Conservation (phyloP, 2,888 invertebrate species). For the Polylopha cassiicola region DNA sequence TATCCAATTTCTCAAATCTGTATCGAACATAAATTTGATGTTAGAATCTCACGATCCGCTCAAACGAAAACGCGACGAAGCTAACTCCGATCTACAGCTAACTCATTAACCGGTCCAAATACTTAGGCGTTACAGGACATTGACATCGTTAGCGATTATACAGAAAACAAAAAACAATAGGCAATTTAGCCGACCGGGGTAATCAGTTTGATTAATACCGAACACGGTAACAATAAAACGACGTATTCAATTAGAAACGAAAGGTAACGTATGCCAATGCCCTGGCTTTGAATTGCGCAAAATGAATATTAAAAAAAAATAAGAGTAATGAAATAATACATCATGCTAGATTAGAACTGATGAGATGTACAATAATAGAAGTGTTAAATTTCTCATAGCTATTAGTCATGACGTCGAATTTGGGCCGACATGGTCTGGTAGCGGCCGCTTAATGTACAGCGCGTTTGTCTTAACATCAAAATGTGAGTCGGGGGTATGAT, state of each 20-base stretch:
- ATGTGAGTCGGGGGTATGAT: slow-evolving; percentile 61
- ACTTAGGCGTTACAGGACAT: slow-evolving; percentile 79
- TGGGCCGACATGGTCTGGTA: slow-evolving; percentile 61
- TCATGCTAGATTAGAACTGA: slow-evolving; percentile 74
- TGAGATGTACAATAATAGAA: slow-evolving; percentile 65
- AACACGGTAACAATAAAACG: slow-evolving; percentile 71
- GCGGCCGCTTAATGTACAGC: slow-evolving; percentile 50
- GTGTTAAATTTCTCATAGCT: slow-evolving; percentile 68
- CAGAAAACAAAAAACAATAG: slow-evolving; percentile 71
- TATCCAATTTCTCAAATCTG: slow-evolving; percentile 99
- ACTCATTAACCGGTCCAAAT: slow-evolving; percentile 49
- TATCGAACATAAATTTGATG: slow-evolving; percentile 75
- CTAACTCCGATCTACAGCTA: slow-evolving; percentile 36
- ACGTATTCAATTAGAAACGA: slow-evolving; percentile 73
- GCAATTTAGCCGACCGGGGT: slow-evolving; percentile 71
- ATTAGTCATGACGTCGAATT: slow-evolving; percentile 63
- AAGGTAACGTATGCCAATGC: slow-evolving; percentile 88
- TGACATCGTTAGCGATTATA: slow-evolving; percentile 77
- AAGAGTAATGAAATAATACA: slow-evolving; percentile 73
- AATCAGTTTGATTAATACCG: slow-evolving; percentile 76
- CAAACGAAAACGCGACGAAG: slow-evolving; percentile 40
- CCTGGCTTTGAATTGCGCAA: slow-evolving; percentile 86
- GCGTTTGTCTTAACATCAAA: slow-evolving; percentile 69
- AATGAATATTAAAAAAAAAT: slow-evolving; percentile 70
- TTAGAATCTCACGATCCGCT: slow-evolving; percentile 65